Conservation (phyloP, 1,140 invertebrate genomes). For the Leptopilina boulardi region DNA sequence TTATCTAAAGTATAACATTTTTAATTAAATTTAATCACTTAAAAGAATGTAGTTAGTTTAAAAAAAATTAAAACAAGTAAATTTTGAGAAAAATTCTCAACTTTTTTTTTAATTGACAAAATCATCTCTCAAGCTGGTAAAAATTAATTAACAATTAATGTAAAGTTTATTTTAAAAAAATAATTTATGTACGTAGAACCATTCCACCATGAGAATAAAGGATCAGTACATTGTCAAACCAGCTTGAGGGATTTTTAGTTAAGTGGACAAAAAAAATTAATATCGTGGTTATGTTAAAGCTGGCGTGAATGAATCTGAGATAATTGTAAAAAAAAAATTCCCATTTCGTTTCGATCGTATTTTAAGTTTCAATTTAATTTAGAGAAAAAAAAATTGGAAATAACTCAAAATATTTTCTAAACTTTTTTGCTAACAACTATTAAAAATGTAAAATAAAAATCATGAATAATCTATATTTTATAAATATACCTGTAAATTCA, state of each 20-base stretch:
- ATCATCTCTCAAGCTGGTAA: conserved; percentile 25
- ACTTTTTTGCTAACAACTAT: conserved; percentile 56
- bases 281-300: background rate
- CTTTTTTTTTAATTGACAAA: background rate
- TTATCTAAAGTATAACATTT: conserved; percentile 62
- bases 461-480: conserved; percentile 20
- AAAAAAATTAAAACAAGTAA: background rate
- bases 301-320: conserved; percentile 7
- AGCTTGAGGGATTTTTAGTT: conserved; percentile 23
- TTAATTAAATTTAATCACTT: background rate
- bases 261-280: conserved; percentile 12
- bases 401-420: background rate
- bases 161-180: background rate
- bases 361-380: background rate
- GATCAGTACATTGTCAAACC: conserved; percentile 29
- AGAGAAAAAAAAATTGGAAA: background rate
- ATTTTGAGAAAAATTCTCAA: background rate
- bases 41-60: background rate
- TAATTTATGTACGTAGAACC: background rate
- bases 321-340: background rate
- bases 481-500: conserved; percentile 75
- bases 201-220: conserved; percentile 20
- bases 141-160: background rate
- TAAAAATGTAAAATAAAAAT: conserved; percentile 43
- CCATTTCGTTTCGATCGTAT: background rate